These are phyloP conservation scores for Brachypteracias leptosomus DNA, from an alignment of 2,113 vertebrate genomes.

Conservation along the genomic window DNA sequence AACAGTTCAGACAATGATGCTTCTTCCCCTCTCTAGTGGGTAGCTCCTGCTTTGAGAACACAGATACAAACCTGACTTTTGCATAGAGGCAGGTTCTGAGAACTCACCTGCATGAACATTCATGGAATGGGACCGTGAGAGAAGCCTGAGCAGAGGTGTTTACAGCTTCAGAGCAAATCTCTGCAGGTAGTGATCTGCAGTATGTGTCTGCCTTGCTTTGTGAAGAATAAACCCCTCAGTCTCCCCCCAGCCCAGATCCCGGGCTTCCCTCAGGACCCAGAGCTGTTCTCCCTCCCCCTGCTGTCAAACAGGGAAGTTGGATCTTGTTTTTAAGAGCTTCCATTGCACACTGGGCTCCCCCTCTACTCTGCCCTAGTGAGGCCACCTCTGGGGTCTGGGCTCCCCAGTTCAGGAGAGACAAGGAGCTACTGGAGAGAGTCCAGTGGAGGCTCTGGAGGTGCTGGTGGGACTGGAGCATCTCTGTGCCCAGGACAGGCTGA, in stretches of 20 bases:
- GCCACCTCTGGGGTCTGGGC: neutral
- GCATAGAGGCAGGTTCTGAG: neutral
- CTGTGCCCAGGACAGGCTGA: neutral
- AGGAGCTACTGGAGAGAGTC: neutral
- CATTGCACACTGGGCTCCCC: neutral
- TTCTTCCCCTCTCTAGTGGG: neutral
- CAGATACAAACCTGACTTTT: neutral
- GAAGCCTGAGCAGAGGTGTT: neutral
- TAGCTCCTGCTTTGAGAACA: neutral
- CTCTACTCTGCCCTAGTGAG: neutral
- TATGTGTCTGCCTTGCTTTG: neutral
- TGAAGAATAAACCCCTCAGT: neutral
- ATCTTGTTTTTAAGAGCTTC: neutral
- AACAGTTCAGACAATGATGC: neutral
- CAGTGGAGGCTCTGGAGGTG: neutral
- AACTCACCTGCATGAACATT: neutral
- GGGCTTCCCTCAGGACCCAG: neutral
- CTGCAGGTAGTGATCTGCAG: neutral
- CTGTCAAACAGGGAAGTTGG: neutral
- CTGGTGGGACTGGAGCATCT: neutral
- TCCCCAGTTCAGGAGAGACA: neutral
- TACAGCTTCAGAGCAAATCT: neutral
- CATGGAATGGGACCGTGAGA: neutral
- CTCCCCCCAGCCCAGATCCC: neutral
- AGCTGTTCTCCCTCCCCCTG: neutral